phyloP scores from a whole-genome alignment of 2,113 vertebrate genomes.

The Sphaerodactylus townsendi region DNA sequence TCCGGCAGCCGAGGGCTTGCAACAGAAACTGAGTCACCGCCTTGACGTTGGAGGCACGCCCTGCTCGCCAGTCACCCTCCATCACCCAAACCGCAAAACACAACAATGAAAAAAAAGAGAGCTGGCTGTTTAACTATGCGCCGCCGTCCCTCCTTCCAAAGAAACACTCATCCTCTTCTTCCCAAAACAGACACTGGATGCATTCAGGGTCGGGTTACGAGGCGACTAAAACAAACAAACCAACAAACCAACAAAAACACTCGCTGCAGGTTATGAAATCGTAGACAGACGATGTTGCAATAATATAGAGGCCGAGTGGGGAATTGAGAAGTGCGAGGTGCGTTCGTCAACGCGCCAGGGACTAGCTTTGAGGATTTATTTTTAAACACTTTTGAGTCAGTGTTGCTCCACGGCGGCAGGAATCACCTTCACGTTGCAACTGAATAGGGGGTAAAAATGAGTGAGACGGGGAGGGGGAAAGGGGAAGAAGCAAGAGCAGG shows the following conservation, averaged over 20 bases:
- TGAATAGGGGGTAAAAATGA: too few relatives aligned
- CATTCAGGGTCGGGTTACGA: background rate
- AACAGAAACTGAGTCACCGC: background rate
- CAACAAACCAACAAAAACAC: too few relatives aligned
- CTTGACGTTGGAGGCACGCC: background rate
- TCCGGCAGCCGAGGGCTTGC: background rate
- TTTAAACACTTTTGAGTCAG: too few relatives aligned
- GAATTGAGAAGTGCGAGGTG: background rate
- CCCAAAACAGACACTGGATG: too few relatives aligned
- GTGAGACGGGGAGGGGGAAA: too few relatives aligned
- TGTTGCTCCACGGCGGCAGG: too few relatives aligned
- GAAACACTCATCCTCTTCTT: too few relatives aligned
- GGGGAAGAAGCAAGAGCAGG: too few relatives aligned
- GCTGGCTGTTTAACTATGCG: background rate
- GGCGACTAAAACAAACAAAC: too few relatives aligned
- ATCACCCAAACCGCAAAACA: background rate
- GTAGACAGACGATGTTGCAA: background rate
- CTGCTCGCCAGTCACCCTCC: background rate
- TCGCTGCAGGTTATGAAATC: background rate
- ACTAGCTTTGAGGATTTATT: too few relatives aligned
- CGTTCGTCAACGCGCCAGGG: background rate
- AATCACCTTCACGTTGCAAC: too few relatives aligned
- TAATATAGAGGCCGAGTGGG: background rate
- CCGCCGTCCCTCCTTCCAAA: background rate
- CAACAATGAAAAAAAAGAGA: too few relatives aligned